phyloP scores from a whole-genome alignment of 2,797 vertebrate genomes.

The Pseudomugil tenellus region DNA sequence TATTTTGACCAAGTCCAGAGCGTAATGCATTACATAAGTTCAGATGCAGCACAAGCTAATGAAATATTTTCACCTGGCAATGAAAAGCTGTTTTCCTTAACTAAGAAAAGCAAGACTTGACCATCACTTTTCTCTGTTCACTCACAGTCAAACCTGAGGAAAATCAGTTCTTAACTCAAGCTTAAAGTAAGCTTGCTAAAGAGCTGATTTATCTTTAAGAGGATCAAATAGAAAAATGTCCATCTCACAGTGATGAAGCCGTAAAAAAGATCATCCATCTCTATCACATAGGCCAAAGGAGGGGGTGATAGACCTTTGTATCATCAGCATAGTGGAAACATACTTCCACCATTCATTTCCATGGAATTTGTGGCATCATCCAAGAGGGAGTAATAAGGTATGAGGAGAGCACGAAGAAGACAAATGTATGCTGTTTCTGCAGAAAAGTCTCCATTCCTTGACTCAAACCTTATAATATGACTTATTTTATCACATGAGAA shows the following conservation, averaged over 20 bases:
- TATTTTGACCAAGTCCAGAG: conserved; percentile 1
- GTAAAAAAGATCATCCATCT: no score
- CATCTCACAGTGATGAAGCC: background rate
- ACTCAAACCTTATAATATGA: background rate
- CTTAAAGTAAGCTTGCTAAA: background rate
- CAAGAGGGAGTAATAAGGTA: background rate
- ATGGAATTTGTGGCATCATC: background rate
- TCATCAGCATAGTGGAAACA: conserved; percentile 8
- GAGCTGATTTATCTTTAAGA: background rate
- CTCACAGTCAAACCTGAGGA: background rate
- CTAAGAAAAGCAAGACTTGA: conserved; percentile 1
- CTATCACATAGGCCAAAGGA: no score
- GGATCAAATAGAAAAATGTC: background rate
- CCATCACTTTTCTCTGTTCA: background rate
- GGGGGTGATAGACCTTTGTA: background rate
- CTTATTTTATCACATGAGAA: background rate
- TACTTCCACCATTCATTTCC: background rate
- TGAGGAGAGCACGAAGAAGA: background rate
- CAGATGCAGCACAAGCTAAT: background rate
- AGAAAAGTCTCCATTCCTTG: background rate
- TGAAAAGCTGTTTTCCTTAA: background rate
- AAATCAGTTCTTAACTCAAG: conserved; percentile 2
- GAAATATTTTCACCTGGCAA: background rate
- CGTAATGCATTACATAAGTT: background rate
- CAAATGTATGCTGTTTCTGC: background rate